These are phyloP conservation scores for Anolis carolinensis DNA, from an alignment of 2,113 vertebrate genomes.

Conservation along the genomic window DNA sequence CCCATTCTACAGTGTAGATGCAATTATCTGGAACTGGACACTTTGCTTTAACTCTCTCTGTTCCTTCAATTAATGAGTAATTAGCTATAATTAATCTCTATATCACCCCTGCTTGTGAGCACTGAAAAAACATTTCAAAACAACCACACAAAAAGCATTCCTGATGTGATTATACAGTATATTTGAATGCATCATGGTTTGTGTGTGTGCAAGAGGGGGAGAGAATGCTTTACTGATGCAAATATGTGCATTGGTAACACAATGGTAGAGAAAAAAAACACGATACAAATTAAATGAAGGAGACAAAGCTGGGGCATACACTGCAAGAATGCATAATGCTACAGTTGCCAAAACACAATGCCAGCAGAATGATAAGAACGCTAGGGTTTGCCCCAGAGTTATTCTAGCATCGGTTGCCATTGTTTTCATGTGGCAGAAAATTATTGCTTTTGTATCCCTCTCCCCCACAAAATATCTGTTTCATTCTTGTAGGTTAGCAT, in stretches of 20 bases:
- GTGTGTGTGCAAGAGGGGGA: no score
- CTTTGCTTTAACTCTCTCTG: neutral
- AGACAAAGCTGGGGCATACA: neutral
- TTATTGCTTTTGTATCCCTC: neutral
- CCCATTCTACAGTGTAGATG: no score
- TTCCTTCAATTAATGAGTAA: neutral
- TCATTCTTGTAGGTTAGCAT: neutral
- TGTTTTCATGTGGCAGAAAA: neutral
- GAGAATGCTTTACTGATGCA: neutral
- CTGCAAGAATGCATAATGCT: neutral
- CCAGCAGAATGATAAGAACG: neutral
- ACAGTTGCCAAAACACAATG: neutral
- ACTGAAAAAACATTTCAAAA: neutral
- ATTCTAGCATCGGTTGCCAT: neutral
- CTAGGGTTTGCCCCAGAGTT: neutral
- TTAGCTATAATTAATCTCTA: neutral
- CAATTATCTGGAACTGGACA: neutral
- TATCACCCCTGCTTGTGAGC: neutral
- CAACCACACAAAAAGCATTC: neutral
- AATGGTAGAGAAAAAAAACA: neutral
- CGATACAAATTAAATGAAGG: neutral
- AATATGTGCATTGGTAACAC: neutral
- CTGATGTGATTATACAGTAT: neutral
- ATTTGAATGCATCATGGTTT: neutral
- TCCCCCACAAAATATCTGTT: neutral